A percentile compares a stretch with the other conserved stretches of the same genome.
These are phyloP conservation scores for Serilophus lunatus DNA, from an alignment of 2,113 vertebrate genomes.

Conservation along the genomic window DNA sequence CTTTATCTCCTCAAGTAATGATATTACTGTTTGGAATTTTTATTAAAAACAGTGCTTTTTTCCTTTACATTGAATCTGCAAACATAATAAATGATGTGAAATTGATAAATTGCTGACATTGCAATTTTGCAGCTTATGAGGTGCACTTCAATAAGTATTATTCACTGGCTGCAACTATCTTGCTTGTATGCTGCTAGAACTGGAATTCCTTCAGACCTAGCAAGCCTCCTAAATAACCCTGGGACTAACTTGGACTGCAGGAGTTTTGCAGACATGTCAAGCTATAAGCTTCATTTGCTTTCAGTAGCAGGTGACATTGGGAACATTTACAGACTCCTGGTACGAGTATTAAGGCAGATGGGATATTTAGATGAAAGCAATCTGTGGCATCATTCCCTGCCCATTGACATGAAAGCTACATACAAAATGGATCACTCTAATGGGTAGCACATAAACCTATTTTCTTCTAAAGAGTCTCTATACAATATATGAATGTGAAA, in stretches of 20 bases:
- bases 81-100: neutral
- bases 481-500: neutral
- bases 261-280: neutral
- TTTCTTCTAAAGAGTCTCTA: neutral
- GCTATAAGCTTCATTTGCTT: neutral
- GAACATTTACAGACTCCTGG: neutral
- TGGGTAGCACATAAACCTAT: rapidly evolving
- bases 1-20: neutral
- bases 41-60: neutral
- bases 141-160: neutral
- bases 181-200: neutral
- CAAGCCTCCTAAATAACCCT: neutral
- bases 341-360: neutral
- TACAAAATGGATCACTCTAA: neutral
- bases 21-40: neutral
- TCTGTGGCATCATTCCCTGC: neutral
- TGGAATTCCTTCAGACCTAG: neutral
- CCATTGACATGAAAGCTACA: neutral
- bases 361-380: neutral
- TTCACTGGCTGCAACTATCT: neutral
- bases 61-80: rapidly evolving
- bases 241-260: neutral
- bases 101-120: neutral
- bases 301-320: neutral
- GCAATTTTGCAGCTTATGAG: neutral